Evolutionary conservation across 2,888 invertebrate genomes (phyloP).

Genomic region (Drosophila lacicola): DNA sequence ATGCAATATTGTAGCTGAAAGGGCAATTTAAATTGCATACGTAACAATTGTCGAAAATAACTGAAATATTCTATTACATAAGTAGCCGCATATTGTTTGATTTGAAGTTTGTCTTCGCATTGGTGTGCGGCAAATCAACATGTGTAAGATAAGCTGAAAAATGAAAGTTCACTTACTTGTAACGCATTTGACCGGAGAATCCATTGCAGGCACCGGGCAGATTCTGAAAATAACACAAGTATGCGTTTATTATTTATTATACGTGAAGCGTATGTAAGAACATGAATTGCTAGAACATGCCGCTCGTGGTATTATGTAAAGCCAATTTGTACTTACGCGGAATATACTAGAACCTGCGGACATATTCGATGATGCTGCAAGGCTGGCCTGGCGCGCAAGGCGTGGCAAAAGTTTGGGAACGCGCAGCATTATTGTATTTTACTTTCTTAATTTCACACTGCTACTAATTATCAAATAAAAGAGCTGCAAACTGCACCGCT

Average conservation of each 20-base stretch:
- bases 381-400: constrained; percentile 70
- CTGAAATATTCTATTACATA: constrained; percentile 53
- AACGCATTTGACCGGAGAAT: constrained; percentile 73
- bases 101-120: not conserved
- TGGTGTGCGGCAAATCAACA: constrained; percentile 5
- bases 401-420: constrained; percentile 81
- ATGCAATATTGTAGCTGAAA: not conserved
- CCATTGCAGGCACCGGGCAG: constrained; percentile 75
- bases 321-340: constrained; percentile 77
- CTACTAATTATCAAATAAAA: constrained; percentile 48
- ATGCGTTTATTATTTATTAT: constrained; percentile 20
- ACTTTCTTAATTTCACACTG: constrained; percentile 44
- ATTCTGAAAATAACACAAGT: constrained; percentile 60
- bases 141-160: not conserved
- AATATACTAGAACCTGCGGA: constrained; percentile 81
- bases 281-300: constrained; percentile 45
- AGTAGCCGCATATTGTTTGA: constrained; percentile 22
- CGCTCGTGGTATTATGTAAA: constrained; percentile 71
- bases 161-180: constrained; percentile 80
- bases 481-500: constrained; percentile 53
- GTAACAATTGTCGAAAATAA: not conserved
- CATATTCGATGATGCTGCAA: constrained; percentile 61
- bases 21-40: not conserved
- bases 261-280: constrained; percentile 32
- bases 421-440: constrained; percentile 75